Base-by-base conservation (phyloP, 1,140 invertebrate species). In the Aporrectodea caliginosa region DNA sequence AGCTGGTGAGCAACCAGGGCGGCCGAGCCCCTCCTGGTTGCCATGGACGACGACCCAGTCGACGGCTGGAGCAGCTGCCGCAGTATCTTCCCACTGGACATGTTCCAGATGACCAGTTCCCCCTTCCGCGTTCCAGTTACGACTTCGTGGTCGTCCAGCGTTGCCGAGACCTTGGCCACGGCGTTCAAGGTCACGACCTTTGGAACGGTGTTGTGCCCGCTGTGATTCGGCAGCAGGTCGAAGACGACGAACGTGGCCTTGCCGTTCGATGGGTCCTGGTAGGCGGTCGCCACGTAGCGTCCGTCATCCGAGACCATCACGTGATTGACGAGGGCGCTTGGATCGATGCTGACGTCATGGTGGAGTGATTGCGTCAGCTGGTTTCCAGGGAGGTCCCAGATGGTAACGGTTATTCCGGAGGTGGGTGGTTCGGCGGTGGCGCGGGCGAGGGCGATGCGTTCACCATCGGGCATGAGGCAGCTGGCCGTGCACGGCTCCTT, bases 341-440 rank as follows among this genome's bases (percentile, higher is more conserved):
- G 86, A 75, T 86, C 87, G 35, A 87, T 83, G 22, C 86, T 83
- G 22, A 84, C 84, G 68, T 87, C 84, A 78, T 86, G 86, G 75
- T 83, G 80, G 82, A 88, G 85, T 78, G 86, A 83, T 73, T 86
- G 86, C 30, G 86, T 82, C 32, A 83, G 79, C 77, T 88, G 83
- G 79, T 88, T 88, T 6, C 86, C 87, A 69, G 87, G 76, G 16
- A 88, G 82, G 77, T 88, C 87, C 85, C 86, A 88, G 12, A 87
- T 84, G 31, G 85, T 79, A 30, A 88, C 83, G 43, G 83, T 83
- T 27, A 86, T 87, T 27, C 84, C 85, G 76, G 84, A 84, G 16
- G 86, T 86, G 80, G 84, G 86, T 81, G 86, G 85, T 75, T 88
- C 85, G 14, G 86, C 85, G 32, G 85, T 77, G 22, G 81, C 87